Evolutionary conservation across 2,797 vertebrate species (phyloP), one percentile per base, ranked within the genome.

Genomic region (Bovichtus diacanthus): DNA sequence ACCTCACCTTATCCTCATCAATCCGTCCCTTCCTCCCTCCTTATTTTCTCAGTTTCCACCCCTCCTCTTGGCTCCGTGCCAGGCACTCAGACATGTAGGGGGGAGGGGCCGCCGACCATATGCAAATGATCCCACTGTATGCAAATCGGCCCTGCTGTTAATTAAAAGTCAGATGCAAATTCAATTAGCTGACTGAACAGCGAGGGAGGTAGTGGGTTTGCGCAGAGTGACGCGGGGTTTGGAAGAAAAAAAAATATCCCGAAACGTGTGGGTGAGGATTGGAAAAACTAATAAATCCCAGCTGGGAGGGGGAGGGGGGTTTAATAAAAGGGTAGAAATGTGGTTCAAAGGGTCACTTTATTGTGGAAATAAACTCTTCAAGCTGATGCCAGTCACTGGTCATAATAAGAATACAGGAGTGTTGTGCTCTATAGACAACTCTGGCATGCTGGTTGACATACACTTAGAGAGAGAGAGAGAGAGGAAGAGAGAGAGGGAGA

Each of bases 151-250:
- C 21, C 77, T 39, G 72, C 82, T 79, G 84, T 93, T 93, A 75
- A 95, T 94, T 95, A 95, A 93, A 93, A 94, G 82, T 86, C 88
- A 78, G 87, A 87, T 89, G 87, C 87, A 83, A 91, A 94, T 93
- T 91, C 84, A 93, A 92, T 94, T 93, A 92, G 84, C 74, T 5
- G 38, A 69, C 81, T 70, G 85, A 83, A 67, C 49, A 61, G 74
- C 81, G 69, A 81, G 74, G 44, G 74, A 72, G 66, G 69, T 78
- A 66, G 53, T 25, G 19, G 56, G 65, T 70, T 79, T 41, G 66
- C 38, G 38, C 18, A 9, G 43, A 69, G 69, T 21, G 61, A 47
- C 29, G 36, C 2, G 0, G n/a, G 31, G 21, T 70, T 67, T 29
- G 36, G 41, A 46, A 31, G 25, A 39, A 29, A 25, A 41, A 36